Evolutionary conservation across 2,113 vertebrate species (phyloP).

Genomic region (Tragelaphus scriptus): DNA sequence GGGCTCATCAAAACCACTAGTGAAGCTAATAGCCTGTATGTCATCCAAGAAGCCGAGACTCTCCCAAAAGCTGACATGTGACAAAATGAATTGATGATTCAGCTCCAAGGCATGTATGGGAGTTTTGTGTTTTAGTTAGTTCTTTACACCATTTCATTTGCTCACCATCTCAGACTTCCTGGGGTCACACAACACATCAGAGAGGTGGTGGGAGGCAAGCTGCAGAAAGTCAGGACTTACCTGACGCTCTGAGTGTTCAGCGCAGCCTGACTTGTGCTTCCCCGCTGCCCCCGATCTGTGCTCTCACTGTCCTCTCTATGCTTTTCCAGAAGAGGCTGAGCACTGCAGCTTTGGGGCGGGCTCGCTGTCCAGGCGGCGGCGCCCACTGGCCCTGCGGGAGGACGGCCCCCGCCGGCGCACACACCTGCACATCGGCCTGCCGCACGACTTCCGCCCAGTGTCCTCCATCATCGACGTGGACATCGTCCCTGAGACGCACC

Average conservation of each 20-base stretch:
- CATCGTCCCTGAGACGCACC: conserved; percentile 95
- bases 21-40: too few relatives aligned
- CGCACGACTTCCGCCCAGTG: conserved; percentile 96
- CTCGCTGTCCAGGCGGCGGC: conserved; percentile 91
- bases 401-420: conserved; percentile 92
- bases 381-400: conserved; percentile 89
- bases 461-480: conserved; percentile 99
- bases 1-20: neutral
- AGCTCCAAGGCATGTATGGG: neutral
- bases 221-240: neutral
- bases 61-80: neutral
- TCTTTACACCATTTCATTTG: neutral
- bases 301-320: neutral
- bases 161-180: neutral
- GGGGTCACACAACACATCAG: neutral
- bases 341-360: conserved; percentile 91
- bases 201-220: neutral
- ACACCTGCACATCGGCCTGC: conserved; percentile 94
- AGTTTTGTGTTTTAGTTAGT: neutral
- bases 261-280: neutral
- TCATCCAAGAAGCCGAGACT: neutral
- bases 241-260: rapidly evolving
- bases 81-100: neutral
- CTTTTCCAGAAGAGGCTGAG: conserved; percentile 94
- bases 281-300: rapidly evolving